phyloP scores from a whole-genome alignment of 2,888 invertebrate species.

The Nemoura dubitans region DNA sequence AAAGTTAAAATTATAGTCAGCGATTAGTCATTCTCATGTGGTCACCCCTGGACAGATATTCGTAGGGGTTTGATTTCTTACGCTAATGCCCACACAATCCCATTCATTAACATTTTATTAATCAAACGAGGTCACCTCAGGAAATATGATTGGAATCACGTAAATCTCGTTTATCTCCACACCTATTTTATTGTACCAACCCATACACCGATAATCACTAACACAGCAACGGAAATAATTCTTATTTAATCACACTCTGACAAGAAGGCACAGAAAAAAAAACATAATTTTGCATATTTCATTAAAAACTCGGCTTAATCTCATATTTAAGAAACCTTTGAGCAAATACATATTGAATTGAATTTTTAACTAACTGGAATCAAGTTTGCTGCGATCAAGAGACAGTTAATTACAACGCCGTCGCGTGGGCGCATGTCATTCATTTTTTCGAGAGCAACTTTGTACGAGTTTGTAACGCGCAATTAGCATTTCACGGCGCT shows the following conservation, averaged over 20 bases:
- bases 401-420: neutral
- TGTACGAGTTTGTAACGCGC: neutral
- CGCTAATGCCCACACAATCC: neutral
- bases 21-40: neutral
- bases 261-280: neutral
- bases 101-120: constrained; percentile 34
- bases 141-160: neutral
- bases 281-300: neutral
- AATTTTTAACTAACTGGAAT: neutral
- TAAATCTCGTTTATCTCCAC: neutral
- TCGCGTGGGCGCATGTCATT: neutral
- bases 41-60: neutral
- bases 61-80: constrained; percentile 3
- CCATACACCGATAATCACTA: neutral
- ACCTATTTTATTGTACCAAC: neutral
- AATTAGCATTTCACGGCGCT: neutral
- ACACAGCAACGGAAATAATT: neutral
- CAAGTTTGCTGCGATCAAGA: neutral
- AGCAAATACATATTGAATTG: neutral
- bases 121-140: constrained; percentile 17
- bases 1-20: neutral
- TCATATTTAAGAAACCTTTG: neutral
- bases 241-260: neutral
- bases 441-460: neutral
- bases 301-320: neutral